Evolutionary conservation across 2,888 invertebrate species (phyloP).

Genomic region (Myopa testacea): DNA sequence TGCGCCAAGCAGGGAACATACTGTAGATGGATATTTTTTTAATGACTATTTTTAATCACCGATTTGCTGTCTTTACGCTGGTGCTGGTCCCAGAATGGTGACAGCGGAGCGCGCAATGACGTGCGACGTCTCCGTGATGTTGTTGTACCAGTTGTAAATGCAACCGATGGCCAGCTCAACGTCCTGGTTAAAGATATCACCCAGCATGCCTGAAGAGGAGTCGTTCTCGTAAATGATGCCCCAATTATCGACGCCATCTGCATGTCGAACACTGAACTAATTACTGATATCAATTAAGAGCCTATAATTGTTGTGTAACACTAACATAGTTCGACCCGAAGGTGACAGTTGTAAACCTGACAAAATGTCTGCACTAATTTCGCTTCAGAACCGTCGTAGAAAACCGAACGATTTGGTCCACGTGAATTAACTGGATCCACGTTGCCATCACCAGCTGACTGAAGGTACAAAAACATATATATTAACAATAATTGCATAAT

Average conservation of each 20-base stretch:
- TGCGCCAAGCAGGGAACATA: slow-evolving; percentile 60
- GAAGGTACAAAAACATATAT: slow-evolving; percentile 3
- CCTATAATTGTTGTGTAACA: slow-evolving; percentile 10
- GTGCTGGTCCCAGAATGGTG: slow-evolving; percentile 62
- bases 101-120: slow-evolving; percentile 64
- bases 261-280: neutral
- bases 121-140: slow-evolving; percentile 62
- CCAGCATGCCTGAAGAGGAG: slow-evolving; percentile 62
- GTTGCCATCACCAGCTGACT: slow-evolving; percentile 60
- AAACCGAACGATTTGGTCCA: slow-evolving; percentile 52
- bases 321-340: slow-evolving; percentile 63
- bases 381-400: slow-evolving; percentile 61
- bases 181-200: slow-evolving; percentile 60
- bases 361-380: slow-evolving; percentile 62
- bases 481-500: too few species aligned
- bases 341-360: slow-evolving; percentile 58
- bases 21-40: slow-evolving; percentile 47
- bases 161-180: slow-evolving; percentile 65
- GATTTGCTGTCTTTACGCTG: slow-evolving; percentile 53
- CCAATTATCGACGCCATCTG: slow-evolving; percentile 65
- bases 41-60: neutral
- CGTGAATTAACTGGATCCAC: slow-evolving; percentile 58
- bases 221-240: slow-evolving; percentile 63
- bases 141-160: slow-evolving; percentile 66
- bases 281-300: slow-evolving; percentile 3